Base-by-base conservation (phyloP, 2,113 vertebrate genomes). In the Podocnemis expansa region DNA sequence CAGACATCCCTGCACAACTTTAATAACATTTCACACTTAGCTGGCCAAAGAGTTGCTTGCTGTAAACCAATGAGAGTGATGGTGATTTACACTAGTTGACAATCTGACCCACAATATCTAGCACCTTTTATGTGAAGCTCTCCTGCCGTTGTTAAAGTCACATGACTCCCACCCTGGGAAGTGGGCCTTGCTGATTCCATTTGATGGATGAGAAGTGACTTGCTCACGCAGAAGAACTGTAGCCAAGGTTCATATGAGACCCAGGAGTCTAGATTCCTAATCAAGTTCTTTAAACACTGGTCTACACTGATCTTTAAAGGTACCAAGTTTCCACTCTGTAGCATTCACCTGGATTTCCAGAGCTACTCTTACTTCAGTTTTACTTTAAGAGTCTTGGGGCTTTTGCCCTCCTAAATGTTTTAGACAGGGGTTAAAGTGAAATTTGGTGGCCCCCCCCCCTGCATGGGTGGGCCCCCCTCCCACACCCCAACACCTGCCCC, bases 61-160 rank as follows among this genome's bases (percentile, higher is more conserved):
- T 14, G 58, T 9, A 49, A 79, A 9, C 78, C 5, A 0, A 54
- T 1, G 84, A 5, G 3, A 38, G 25, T n/a, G 25, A 51, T 10
- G 34, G n/a, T 38, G 27, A 41, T 91, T 67, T 41, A 51, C 79
- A 8, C 16, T 3, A 67, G 34, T 5, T 1, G 31, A 78, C 52
- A 14, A 29, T 10, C 80, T 75, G 52, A 56, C 21, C 45, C 67
- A 88, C 25, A 25, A 25, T 76, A 38, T 70, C 19, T 70, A 70
- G 88, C 91, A 70, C 67, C 93, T 95, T 70, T 79, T 85, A 80
- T 79, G 41, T 1, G 21, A 81, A 78, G 52, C 91, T 96, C 95
- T 78, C 93, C 90, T 1, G 17, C 34, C 79, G 1, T 88, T 8
- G 88, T 92, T 91, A 84, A 10, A 38, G 90, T 45, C 5, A 3